phyloP scores from a whole-genome alignment of 2,888 invertebrate species.

The Chirona hameri region DNA sequence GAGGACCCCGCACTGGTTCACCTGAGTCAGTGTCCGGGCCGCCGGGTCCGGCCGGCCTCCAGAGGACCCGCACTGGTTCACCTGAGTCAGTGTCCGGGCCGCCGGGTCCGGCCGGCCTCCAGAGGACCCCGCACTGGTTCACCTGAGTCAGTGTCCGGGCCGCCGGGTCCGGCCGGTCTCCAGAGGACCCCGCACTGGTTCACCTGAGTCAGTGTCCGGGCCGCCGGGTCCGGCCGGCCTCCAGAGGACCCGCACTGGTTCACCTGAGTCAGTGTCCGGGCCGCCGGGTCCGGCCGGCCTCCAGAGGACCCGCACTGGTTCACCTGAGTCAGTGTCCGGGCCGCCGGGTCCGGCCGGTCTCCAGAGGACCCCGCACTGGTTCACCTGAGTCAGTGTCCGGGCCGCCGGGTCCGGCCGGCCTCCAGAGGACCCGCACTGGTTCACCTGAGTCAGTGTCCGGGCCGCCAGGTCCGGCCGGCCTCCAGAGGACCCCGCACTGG shows the following conservation, averaged over 20 bases:
- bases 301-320: too few relatives aligned
- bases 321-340: not conserved
- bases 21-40: not conserved
- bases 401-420: not conserved
- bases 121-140: too few relatives aligned
- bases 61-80: too few relatives aligned
- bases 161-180: not conserved
- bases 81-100: not conserved
- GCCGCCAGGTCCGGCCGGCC: not conserved
- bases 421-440: too few relatives aligned
- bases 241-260: too few relatives aligned
- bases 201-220: not conserved
- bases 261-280: not conserved
- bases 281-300: not conserved
- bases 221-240: not conserved
- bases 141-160: not conserved
- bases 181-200: too few relatives aligned
- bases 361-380: too few relatives aligned
- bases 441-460: not conserved
- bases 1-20: too few relatives aligned
- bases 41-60: not conserved
- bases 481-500: too few relatives aligned
- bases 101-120: not conserved
- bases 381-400: not conserved
- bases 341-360: not conserved